Evolutionary conservation across 2,888 invertebrate species (phyloP).

Genomic region (Liopterus haemorrhoidalis): DNA sequence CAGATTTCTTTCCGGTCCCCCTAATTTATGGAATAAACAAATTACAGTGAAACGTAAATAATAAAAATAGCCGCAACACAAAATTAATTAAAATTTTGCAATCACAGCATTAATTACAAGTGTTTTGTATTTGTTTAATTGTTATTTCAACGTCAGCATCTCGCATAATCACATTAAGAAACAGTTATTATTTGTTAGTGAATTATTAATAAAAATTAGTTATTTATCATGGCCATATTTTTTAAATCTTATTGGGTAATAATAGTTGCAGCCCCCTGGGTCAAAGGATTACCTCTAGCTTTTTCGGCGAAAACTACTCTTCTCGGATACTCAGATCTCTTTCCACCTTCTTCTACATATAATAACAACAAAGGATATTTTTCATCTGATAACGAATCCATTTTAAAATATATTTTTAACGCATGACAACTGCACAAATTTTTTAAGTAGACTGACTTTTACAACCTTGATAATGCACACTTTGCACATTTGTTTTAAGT

Average conservation of each 20-base stretch:
- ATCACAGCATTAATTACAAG: too few relatives aligned
- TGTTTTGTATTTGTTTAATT: too few relatives aligned
- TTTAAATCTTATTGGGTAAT: slow-evolving; percentile 44
- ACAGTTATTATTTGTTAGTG: too few relatives aligned
- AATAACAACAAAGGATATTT: slow-evolving; percentile 43
- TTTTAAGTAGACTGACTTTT: neutral
- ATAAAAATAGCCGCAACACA: too few relatives aligned
- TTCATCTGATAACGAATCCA: slow-evolving; percentile 30
- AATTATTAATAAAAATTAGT: too few relatives aligned
- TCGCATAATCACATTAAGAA: too few relatives aligned
- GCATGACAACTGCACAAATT: neutral
- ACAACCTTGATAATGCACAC: neutral
- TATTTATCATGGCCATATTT: too few relatives aligned
- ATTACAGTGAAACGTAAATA: too few relatives aligned
- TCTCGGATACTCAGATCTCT: slow-evolving; percentile 32
- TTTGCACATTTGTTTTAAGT: slow-evolving; percentile 7
- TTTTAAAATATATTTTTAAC: neutral
- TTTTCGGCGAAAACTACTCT: slow-evolving; percentile 38
- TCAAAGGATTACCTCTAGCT: slow-evolving; percentile 40
- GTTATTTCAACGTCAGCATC: too few relatives aligned
- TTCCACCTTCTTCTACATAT: slow-evolving; percentile 38
- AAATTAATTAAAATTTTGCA: too few relatives aligned
- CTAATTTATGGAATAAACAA: too few relatives aligned
- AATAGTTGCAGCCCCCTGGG: slow-evolving; percentile 42
- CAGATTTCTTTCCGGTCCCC: too few relatives aligned